Percentiles rank a stretch among this genome's conserved stretches.
Conservation (phyloP, 2,888 invertebrate species). For the Eilema griseolum region DNA sequence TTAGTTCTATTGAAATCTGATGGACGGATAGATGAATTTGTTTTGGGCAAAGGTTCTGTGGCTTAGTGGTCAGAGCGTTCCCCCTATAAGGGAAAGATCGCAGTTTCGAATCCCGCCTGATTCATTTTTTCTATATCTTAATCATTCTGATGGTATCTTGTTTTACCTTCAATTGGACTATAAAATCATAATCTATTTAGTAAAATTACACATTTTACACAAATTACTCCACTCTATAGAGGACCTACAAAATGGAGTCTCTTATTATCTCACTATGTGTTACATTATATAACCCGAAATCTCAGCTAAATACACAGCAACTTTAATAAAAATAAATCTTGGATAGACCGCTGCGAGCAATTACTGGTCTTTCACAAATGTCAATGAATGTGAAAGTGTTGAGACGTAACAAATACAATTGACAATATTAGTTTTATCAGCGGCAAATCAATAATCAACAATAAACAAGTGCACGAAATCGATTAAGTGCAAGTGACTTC, state of each 20-base stretch:
- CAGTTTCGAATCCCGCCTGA: too few relatives aligned
- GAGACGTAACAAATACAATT: conserved; percentile 6
- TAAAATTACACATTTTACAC: background rate
- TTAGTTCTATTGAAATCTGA: too few relatives aligned
- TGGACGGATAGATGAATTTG: too few relatives aligned
- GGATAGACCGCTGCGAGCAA: background rate
- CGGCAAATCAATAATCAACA: background rate
- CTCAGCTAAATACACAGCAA: background rate
- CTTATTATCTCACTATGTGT: background rate
- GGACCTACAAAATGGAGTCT: background rate
- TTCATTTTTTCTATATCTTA: too few relatives aligned
- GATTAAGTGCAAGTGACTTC: conserved; percentile 14
- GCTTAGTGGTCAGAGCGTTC: too few relatives aligned
- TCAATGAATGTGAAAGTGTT: conserved; percentile 15
- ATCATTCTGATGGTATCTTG: too few relatives aligned
- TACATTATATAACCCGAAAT: background rate
- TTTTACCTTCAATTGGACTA: too few relatives aligned
- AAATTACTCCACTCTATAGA: too few relatives aligned
- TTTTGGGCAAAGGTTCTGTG: too few relatives aligned
- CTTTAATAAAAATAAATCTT: background rate
- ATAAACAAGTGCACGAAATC: conserved; percentile 9
- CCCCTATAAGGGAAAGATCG: too few relatives aligned
- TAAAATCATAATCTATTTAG: background rate
- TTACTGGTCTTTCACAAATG: background rate
- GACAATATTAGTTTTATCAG: conserved; percentile 12